A percentile compares a stretch with the other conserved stretches of the same genome.
phyloP scores from a whole-genome alignment of 2,888 invertebrate genomes.

The Eurytoma californica region DNA sequence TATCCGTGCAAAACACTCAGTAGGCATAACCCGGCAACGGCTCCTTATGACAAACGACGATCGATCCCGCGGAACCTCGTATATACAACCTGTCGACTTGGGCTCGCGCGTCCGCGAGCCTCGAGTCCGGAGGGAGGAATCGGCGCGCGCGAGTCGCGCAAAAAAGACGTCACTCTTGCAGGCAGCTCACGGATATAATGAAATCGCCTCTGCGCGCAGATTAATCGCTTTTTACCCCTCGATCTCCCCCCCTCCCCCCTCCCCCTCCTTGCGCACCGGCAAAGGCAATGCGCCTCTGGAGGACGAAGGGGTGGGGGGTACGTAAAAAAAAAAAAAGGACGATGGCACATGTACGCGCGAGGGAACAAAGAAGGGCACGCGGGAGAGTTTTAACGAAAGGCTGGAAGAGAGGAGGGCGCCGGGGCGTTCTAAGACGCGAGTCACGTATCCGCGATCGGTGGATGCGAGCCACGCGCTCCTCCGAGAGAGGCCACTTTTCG shows the following conservation, averaged over 20 bases:
- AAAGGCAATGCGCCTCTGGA: background rate
- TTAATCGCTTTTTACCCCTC: slow-evolving; percentile 49
- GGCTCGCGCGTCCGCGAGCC: no score
- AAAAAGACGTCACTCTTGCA: slow-evolving; percentile 24
- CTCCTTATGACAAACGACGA: slow-evolving; percentile 17
- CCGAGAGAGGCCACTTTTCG: slow-evolving; percentile 32
- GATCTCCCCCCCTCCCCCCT: background rate
- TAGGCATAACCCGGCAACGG: background rate
- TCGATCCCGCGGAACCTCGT: background rate
- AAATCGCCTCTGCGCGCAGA: slow-evolving; percentile 33
- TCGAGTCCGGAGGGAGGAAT: slow-evolving; percentile 3
- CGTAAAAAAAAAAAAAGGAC: background rate
- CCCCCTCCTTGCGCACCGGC: slow-evolving; percentile 1
- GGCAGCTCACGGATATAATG: slow-evolving; percentile 38
- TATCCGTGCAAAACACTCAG: background rate
- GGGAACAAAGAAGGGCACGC: background rate
- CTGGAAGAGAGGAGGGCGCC: slow-evolving; percentile 15
- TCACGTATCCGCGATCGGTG: slow-evolving; percentile 42
- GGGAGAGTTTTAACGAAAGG: background rate
- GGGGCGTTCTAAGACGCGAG: slow-evolving; percentile 33
- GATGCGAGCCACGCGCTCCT: slow-evolving; percentile 21
- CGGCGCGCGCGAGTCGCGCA: background rate
- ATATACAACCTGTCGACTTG: slow-evolving; percentile 19
- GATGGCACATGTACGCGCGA: background rate
- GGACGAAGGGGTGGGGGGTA: background rate